These are phyloP conservation scores for Holacanthus passer DNA, from an alignment of 2,113 vertebrate genomes.

Conservation along the genomic window DNA sequence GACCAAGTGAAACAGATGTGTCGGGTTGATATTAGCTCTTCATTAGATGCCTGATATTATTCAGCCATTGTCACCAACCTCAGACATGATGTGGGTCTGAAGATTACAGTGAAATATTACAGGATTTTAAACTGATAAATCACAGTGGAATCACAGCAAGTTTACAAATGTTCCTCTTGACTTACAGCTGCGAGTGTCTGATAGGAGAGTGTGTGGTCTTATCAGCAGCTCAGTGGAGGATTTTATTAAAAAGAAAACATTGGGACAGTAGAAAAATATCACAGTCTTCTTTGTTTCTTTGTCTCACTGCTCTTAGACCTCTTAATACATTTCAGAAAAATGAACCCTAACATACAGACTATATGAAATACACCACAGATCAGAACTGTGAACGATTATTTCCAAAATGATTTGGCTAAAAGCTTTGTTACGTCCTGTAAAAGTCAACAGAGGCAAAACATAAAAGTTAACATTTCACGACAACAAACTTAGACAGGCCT, in stretches of 20 bases:
- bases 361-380: background rate
- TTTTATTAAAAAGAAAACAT: conserved; percentile 8
- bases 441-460: background rate
- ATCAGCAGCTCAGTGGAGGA: background rate
- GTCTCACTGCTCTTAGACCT: background rate
- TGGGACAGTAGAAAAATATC: background rate
- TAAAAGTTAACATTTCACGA: background rate
- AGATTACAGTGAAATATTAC: background rate
- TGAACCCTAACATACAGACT: background rate
- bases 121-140: background rate
- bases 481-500: background rate
- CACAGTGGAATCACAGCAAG: background rate
- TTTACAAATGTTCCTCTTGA: conserved; percentile 1
- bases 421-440: background rate
- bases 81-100: background rate
- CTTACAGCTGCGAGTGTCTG: background rate
- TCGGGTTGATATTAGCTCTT: background rate
- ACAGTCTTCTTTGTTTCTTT: background rate
- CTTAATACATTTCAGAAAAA: background rate
- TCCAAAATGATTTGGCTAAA: background rate
- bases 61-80: background rate
- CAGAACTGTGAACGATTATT: background rate
- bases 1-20: background rate
- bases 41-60: background rate
- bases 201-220: background rate